These are phyloP conservation scores for Thomomys bottae DNA, from an alignment of 2,113 vertebrate species.

Conservation along the genomic window DNA sequence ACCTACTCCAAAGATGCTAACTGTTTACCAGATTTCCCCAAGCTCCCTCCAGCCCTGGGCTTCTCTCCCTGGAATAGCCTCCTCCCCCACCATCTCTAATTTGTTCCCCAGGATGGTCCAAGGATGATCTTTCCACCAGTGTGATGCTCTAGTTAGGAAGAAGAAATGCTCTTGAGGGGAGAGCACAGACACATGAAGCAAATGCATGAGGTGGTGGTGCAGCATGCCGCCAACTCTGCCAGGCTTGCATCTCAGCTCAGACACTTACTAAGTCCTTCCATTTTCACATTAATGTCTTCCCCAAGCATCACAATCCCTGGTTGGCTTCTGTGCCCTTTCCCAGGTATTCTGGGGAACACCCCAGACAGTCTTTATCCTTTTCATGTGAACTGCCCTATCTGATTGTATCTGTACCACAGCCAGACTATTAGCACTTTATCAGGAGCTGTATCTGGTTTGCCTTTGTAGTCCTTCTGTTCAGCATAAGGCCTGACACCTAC, in stretches of 20 bases:
- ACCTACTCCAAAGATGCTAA: neutral
- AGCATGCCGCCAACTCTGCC: neutral
- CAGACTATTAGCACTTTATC: conserved; percentile 51
- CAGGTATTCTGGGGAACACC: neutral
- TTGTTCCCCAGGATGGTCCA: neutral
- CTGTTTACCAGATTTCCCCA: neutral
- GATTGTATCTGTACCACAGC: conserved; percentile 37
- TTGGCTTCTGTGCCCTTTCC: neutral
- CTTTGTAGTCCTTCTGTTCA: conserved; percentile 50
- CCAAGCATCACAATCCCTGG: neutral
- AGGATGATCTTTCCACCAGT: neutral
- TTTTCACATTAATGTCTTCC: neutral
- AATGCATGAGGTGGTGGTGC: neutral
- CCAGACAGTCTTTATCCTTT: neutral
- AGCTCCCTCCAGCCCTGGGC: neutral
- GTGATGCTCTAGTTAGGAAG: neutral
- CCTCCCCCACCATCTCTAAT: neutral
- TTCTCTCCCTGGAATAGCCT: neutral
- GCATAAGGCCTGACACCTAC: conserved; percentile 49
- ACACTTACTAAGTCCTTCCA: neutral
- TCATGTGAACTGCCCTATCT: neutral
- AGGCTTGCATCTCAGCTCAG: neutral
- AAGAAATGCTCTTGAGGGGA: neutral
- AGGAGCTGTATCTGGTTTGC: conserved; percentile 49
- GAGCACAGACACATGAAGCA: neutral